Evolutionary conservation across 1,140 invertebrate genomes (phyloP).

Genomic region (Drosophila seguyi): DNA sequence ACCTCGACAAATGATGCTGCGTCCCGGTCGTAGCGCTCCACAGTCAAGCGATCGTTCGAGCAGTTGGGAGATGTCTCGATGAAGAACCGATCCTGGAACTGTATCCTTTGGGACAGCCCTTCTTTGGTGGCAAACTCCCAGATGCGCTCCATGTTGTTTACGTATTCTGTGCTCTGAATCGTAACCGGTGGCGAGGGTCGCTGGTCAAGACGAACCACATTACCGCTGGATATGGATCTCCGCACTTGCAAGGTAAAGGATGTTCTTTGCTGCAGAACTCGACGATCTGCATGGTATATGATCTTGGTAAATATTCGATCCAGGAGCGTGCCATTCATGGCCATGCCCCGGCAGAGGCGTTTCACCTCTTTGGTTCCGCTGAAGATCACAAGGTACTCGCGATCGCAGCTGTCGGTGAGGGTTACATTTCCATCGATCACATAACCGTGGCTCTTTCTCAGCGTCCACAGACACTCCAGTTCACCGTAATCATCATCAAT

Average conservation of each 20-base stretch:
- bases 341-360: constrained; percentile 47
- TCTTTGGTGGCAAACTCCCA: constrained; percentile 89
- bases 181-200: constrained; percentile 12
- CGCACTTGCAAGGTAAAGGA: constrained; percentile 28
- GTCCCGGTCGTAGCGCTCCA: constrained; percentile 78
- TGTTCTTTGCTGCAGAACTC: constrained; percentile 3
- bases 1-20: constrained; percentile 86
- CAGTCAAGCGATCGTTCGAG: constrained; percentile 91
- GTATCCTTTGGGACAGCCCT: constrained; percentile 89
- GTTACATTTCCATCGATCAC: constrained; percentile 47
- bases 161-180: constrained; percentile 46
- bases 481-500: constrained; percentile 21
- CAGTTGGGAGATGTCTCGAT: constrained; percentile 91
- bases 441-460: constrained; percentile 19
- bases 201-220: constrained; percentile 14
- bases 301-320: not conserved
- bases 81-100: constrained; percentile 87
- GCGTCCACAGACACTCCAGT: constrained; percentile 61
- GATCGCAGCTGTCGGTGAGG: constrained; percentile 64
- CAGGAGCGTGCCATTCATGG: constrained; percentile 25
- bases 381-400: constrained; percentile 55
- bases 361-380: not conserved
- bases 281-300: constrained; percentile 53
- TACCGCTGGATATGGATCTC: not conserved
- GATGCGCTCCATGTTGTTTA: constrained; percentile 90